These are phyloP conservation scores for Eulemur albifrons DNA, from an alignment of 2,797 vertebrate genomes.

Conservation along the genomic window DNA sequence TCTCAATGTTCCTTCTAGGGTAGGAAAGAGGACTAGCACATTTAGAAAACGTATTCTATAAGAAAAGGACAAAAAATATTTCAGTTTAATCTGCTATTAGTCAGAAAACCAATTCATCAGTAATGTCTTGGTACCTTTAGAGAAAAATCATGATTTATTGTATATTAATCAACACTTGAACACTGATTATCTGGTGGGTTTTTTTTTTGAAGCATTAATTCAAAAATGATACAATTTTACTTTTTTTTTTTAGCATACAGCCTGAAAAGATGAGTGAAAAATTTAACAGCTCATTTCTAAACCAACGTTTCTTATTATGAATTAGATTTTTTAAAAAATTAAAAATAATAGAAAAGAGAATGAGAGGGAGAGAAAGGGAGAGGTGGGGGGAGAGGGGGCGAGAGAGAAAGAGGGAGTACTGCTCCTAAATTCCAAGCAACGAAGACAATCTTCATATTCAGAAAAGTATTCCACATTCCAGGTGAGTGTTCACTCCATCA, in stretches of 20 bases:
- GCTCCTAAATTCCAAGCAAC: neutral
- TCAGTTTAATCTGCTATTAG: neutral
- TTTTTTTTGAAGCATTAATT: neutral
- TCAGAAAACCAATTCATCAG: slow-evolving; percentile 38
- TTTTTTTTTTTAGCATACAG: neutral
- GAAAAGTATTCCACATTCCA: neutral
- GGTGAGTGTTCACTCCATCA: neutral
- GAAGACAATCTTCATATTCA: neutral
- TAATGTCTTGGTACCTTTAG: neutral
- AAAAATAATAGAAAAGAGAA: neutral
- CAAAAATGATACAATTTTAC: slow-evolving; percentile 23
- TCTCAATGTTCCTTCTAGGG: neutral
- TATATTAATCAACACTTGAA: neutral
- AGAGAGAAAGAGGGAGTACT: neutral
- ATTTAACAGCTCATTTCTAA: slow-evolving; percentile 49
- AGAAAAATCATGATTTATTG: slow-evolving; percentile 37
- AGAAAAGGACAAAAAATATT: slow-evolving; percentile 4
- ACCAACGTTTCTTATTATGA: neutral
- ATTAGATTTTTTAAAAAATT: neutral
- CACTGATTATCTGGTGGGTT: neutral
- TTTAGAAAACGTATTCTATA: slow-evolving; percentile 17
- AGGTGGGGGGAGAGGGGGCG: neutral
- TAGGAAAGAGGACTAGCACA: neutral
- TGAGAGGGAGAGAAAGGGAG: neutral
- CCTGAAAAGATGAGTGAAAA: slow-evolving; percentile 27